Percentiles rank a stretch among this genome's conserved stretches.
Conservation (phyloP, 2,888 invertebrate genomes). For the Cetonia aurata region DNA sequence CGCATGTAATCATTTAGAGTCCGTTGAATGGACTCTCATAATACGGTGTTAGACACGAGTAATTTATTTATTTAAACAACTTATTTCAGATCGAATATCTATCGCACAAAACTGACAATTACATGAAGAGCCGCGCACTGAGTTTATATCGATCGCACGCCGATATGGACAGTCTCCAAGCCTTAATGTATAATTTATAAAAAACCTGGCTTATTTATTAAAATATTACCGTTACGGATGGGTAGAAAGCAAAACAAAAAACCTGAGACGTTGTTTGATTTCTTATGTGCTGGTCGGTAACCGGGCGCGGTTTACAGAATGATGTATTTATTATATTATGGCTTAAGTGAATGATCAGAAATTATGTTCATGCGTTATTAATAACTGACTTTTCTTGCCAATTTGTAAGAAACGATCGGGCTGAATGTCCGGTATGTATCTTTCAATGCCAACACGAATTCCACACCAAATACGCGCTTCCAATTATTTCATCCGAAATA, state of each 20-base stretch:
- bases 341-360: slow-evolving; percentile 31
- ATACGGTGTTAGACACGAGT: too few relatives aligned
- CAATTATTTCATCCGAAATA: too few relatives aligned
- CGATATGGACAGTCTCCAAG: slow-evolving; percentile 14
- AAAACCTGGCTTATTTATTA: slow-evolving; percentile 46
- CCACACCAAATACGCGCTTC: too few relatives aligned
- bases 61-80: too few relatives aligned
- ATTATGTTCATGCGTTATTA: slow-evolving; percentile 38
- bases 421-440: neutral
- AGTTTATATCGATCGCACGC: too few relatives aligned
- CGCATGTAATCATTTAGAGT: neutral
- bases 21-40: too few relatives aligned
- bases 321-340: slow-evolving; percentile 40
- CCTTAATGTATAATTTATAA: slow-evolving; percentile 46
- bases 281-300: slow-evolving; percentile 44
- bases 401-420: slow-evolving; percentile 18
- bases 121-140: too few relatives aligned
- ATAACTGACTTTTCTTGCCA: slow-evolving; percentile 17
- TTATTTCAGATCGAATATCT: too few relatives aligned
- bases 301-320: slow-evolving; percentile 20
- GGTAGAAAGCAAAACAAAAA: slow-evolving; percentile 6
- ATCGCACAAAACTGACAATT: too few relatives aligned
- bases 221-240: slow-evolving; percentile 44
- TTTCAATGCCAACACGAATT: too few relatives aligned
- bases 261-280: slow-evolving; percentile 40